Evolutionary conservation across 2,888 invertebrate genomes (phyloP), one percentile per base, ranked within the genome.

Genomic region (Lampropteryx suffumata): DNA sequence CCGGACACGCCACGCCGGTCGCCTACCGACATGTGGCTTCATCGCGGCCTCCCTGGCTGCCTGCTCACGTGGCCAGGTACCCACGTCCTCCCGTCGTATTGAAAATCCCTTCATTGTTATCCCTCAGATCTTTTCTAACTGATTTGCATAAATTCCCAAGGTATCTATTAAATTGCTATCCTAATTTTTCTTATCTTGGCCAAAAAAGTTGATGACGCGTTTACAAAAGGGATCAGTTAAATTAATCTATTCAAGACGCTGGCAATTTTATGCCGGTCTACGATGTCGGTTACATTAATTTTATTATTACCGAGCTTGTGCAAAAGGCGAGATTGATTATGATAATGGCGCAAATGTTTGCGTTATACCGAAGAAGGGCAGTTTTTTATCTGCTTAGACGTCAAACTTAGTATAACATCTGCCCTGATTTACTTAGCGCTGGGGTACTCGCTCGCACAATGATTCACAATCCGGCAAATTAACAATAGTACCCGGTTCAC

Each of bases 11-110:
- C 24, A 7, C 60, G 46, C 54, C 55, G 45, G 50, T 17, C 17
- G 34, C 30, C 30, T 28, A 50, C 35, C 69, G 74, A 77, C 84
- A 82, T 82, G 81, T 84, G 83, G 74, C 61, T 68, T 57, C 56
- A 52, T 55, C 64, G 29, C 12, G 29, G 33, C 47, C 40, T 44
- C 43, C 28, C 69, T 69, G 66, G 71, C 70, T 65, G 71, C 73
- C 76, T 65, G 71, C 73, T 76, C 83, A 76, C 77, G 79, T 82
- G 80, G 72, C 72, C 83, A 85, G 83, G 84, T 82, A 82, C 76
- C 76, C 55, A 62, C 66, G 74, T 79, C 73, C 35, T 21, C 17
- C 71, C 73, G 71, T 69, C 73, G 73, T 67, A 76, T 68, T 59
- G 67, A 65, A 71, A 71, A 67, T 70, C 69, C 63, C 66, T 65